Evolutionary conservation across 1,140 invertebrate genomes (phyloP).

Genomic region (Nephila pilipes): DNA sequence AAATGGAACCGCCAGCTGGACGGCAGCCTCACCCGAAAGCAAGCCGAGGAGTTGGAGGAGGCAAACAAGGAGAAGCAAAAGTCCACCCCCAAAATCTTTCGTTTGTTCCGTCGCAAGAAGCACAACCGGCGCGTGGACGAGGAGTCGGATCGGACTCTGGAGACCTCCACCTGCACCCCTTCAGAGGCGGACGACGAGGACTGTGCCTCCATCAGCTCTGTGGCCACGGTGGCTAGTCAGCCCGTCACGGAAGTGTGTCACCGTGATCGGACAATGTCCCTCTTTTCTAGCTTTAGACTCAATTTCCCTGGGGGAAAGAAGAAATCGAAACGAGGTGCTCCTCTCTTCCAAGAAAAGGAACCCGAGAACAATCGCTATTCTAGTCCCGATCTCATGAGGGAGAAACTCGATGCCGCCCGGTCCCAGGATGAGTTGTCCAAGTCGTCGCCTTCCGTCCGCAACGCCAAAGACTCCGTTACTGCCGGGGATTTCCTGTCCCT

Average conservation of each 20-base stretch:
- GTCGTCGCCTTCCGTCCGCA: neutral
- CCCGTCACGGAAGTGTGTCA: conserved; percentile 55
- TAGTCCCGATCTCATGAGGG: conserved; percentile 58
- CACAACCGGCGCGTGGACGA: neutral
- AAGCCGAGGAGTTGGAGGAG: neutral
- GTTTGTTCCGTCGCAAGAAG: conserved; percentile 60
- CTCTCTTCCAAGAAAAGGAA: neutral
- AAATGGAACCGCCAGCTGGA: conserved; percentile 75
- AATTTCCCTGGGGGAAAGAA: conserved; percentile 40
- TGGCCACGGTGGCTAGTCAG: conserved; percentile 58
- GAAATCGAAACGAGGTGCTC: conserved; percentile 11
- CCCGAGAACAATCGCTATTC: conserved; percentile 43
- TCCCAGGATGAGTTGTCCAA: conserved; percentile 7
- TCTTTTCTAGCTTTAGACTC: conserved; percentile 65
- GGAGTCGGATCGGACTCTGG: neutral
- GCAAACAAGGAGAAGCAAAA: neutral
- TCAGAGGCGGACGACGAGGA: conserved; percentile 55
- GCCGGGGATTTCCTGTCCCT: neutral
- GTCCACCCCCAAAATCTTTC: conserved; percentile 50
- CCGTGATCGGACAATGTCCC: conserved; percentile 47
- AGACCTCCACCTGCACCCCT: neutral
- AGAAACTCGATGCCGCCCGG: neutral
- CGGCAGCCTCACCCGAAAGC: conserved; percentile 52
- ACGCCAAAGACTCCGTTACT: neutral
- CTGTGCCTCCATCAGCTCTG: conserved; percentile 60